phyloP scores from a whole-genome alignment of 2,113 vertebrate genomes.

The Caranx ignobilis region DNA sequence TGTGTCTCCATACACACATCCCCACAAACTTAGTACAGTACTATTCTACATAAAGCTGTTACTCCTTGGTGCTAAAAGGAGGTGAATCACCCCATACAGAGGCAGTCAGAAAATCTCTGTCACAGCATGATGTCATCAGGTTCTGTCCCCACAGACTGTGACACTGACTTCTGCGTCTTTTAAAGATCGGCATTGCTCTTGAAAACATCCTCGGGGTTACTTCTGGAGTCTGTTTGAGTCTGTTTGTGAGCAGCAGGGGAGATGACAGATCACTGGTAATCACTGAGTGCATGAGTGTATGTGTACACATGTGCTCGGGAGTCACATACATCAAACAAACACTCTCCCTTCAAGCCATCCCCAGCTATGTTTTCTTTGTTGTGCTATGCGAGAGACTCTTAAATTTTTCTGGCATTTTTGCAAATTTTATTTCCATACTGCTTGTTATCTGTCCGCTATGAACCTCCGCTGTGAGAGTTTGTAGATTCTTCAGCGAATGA shows the following conservation, averaged over 20 bases:
- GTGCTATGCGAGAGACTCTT: conserved; percentile 15
- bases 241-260: conserved; percentile 33
- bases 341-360: conserved; percentile 50
- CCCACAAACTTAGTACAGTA: conserved; percentile 1
- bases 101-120: conserved; percentile 57
- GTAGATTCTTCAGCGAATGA: conserved; percentile 19
- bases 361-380: conserved; percentile 52
- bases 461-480: conserved; percentile 1
- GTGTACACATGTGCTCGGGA: conserved; percentile 30
- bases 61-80: conserved; percentile 10
- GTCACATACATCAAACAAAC: conserved; percentile 64
- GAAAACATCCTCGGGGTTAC: conserved; percentile 54
- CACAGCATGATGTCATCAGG: conserved; percentile 39
- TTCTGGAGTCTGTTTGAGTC: conserved; percentile 48
- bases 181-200: conserved; percentile 58
- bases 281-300: conserved; percentile 31
- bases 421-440: conserved; percentile 16
- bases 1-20: background rate
- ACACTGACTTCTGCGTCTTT: conserved; percentile 34
- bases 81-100: conserved; percentile 33
- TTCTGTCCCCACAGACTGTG: conserved; percentile 20
- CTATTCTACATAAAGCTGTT: background rate
- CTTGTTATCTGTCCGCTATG: background rate
- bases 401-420: conserved; percentile 27
- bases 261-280: conserved; percentile 68